These are phyloP conservation scores for Neoarius graeffei DNA, from an alignment of 2,113 vertebrate species.

Conservation along the genomic window DNA sequence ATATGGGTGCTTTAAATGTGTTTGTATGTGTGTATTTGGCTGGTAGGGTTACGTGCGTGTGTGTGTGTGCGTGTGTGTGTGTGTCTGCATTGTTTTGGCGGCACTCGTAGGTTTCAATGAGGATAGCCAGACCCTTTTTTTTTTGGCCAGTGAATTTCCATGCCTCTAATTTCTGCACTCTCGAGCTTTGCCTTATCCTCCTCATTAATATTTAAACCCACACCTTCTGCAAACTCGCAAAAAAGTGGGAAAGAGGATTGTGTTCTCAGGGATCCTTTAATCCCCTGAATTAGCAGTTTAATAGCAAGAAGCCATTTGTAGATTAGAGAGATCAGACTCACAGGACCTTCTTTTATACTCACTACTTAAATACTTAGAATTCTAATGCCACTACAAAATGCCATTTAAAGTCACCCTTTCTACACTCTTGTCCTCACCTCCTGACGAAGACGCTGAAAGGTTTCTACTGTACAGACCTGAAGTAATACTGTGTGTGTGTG, in stretches of 20 bases:
- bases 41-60: background rate
- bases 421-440: slow-evolving; percentile 15
- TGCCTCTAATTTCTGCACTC: slow-evolving; percentile 56
- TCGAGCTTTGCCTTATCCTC: slow-evolving; percentile 48
- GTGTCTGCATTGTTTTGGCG: background rate
- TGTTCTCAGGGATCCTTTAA: slow-evolving; percentile 65
- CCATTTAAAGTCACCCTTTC: slow-evolving; percentile 56
- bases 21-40: background rate
- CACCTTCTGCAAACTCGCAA: slow-evolving; percentile 62
- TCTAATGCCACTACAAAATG: slow-evolving; percentile 59
- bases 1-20: background rate
- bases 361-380: slow-evolving; percentile 66
- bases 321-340: slow-evolving; percentile 64
- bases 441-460: slow-evolving; percentile 41
- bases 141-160: slow-evolving; percentile 52
- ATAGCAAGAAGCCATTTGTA: slow-evolving; percentile 68
- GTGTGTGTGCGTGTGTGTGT: background rate
- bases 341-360: slow-evolving; percentile 62
- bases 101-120: background rate
- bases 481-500: slow-evolving; percentile 24
- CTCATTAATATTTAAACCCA: slow-evolving; percentile 65
- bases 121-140: slow-evolving; percentile 7
- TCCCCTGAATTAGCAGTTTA: slow-evolving; percentile 67
- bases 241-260: slow-evolving; percentile 63
- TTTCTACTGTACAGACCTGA: slow-evolving; percentile 17